Evolutionary conservation across 2,797 vertebrate species (phyloP).

Genomic region (Nasua narica): DNA sequence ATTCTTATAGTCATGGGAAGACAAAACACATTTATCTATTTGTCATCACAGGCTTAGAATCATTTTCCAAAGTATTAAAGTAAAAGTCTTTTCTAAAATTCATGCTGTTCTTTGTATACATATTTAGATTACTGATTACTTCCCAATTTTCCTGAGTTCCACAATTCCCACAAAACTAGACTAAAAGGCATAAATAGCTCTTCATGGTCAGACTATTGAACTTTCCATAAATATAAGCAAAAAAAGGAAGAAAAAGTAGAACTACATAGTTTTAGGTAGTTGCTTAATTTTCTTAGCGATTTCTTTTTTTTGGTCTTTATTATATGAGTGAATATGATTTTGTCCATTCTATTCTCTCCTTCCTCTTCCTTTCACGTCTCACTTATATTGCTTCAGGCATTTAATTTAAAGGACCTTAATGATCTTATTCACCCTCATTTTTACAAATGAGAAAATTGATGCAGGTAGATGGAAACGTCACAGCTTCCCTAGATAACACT

Average conservation of each 20-base stretch:
- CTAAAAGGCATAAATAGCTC: not conserved
- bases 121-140: not conserved
- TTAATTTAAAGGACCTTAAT: not conserved
- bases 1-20: not conserved
- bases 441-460: not conserved
- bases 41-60: not conserved
- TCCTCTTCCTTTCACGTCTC: not conserved
- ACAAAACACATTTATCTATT: not conserved
- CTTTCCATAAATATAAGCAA: not conserved
- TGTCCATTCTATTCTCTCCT: not conserved
- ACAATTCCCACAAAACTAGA: not conserved
- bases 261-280: not conserved
- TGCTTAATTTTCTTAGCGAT: not conserved
- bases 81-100: not conserved
- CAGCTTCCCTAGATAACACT: not conserved
- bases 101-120: not conserved
- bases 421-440: not conserved
- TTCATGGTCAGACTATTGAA: not conserved
- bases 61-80: not conserved
- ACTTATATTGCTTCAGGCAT: not conserved
- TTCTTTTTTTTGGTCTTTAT: not conserved
- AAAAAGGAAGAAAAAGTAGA: not conserved
- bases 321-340: not conserved
- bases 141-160: not conserved
- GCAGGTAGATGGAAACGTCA: not conserved